Evolutionary conservation across 2,797 vertebrate species (phyloP).

Genomic region (Coregonus ussuriensis): DNA sequence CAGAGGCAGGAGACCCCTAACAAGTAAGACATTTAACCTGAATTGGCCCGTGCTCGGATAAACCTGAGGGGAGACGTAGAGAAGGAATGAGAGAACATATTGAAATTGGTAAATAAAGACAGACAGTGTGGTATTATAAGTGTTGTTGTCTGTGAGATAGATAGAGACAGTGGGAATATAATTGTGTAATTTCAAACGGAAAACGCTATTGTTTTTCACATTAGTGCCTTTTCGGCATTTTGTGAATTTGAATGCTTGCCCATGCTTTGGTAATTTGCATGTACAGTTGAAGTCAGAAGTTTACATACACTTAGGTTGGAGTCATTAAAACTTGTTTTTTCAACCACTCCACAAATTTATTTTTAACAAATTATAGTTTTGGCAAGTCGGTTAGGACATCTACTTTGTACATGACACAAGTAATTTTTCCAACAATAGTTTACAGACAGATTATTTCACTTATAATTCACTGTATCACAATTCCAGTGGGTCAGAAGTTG

Average conservation of each 20-base stretch:
- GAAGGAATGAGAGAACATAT: slow-evolving; percentile 41
- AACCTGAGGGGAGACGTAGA: slow-evolving; percentile 40
- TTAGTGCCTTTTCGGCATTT: not conserved
- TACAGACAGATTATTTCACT: too few species aligned
- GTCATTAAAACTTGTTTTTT: too few species aligned
- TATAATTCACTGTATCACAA: too few species aligned
- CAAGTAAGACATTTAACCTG: slow-evolving; percentile 59
- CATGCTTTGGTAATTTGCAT: slow-evolving; percentile 72
- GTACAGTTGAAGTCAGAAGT: too few species aligned
- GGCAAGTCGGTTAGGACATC: too few species aligned
- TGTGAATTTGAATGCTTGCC: slow-evolving; percentile 68
- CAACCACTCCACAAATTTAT: too few species aligned
- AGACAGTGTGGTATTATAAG: not conserved
- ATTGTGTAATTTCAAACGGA: slow-evolving; percentile 63
- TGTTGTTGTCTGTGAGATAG: slow-evolving; percentile 45
- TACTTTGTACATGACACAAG: too few species aligned
- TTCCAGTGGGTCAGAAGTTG: too few species aligned
- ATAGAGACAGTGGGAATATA: slow-evolving; percentile 38
- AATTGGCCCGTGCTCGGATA: slow-evolving; percentile 49
- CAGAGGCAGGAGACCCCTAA: slow-evolving; percentile 51
- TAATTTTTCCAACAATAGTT: too few species aligned
- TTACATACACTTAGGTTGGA: too few species aligned
- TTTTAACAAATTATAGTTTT: too few species aligned
- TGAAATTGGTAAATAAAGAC: not conserved
- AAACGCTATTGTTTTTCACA: slow-evolving; percentile 70